Evolutionary conservation across 2,113 vertebrate species (phyloP), one percentile per base, ranked within the genome.

Genomic region (Brienomyrus longianalis): DNA sequence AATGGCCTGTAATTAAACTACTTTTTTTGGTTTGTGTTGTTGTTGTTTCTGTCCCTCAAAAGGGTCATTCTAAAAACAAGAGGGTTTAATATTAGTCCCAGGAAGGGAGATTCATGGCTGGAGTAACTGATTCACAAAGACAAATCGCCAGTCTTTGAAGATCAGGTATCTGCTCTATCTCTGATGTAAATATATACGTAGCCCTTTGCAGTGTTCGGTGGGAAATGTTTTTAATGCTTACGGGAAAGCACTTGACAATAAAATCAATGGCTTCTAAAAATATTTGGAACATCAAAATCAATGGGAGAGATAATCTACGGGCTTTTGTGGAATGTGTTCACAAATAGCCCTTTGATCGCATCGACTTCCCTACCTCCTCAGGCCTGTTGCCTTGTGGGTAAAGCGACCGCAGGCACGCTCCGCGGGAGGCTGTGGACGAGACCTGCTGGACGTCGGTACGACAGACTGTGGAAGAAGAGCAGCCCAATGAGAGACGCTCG

Each of bases 211-310:
- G 39, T 52, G 48, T 89, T 90, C 88, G 8, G 48, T 90, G 43
- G 87, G 83, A 86, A 91, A 91, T 91, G 77, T 90, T 77, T 90
- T 91, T 92, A 93, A 91, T 92, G 93, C 93, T 96, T 96, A 94
- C 95, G 91, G 94, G 95, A 96, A 96, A 92, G 93, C 89, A 91
- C 70, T 62, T 54, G 88, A 93, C 89, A 35, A 94, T 93, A 94
- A 89, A 95, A 95, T 96, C 94, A 83, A 96, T 95, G 90, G 54
- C 88, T 92, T 95, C 95, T 96, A 96, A 96, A 96, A 96, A 95
- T 96, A 95, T 95, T 95, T 94, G 92, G 93, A 93, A 93, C 92
- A 84, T 91, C 90, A 88, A 89, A 93, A 95, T 96, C 95, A 90
- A 96, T 95, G 91, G 31, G 88, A 92, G 93, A 93, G 93, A 95